Evolutionary conservation across 2,797 vertebrate genomes (phyloP).

Genomic region (Intellagama lesueurii): DNA sequence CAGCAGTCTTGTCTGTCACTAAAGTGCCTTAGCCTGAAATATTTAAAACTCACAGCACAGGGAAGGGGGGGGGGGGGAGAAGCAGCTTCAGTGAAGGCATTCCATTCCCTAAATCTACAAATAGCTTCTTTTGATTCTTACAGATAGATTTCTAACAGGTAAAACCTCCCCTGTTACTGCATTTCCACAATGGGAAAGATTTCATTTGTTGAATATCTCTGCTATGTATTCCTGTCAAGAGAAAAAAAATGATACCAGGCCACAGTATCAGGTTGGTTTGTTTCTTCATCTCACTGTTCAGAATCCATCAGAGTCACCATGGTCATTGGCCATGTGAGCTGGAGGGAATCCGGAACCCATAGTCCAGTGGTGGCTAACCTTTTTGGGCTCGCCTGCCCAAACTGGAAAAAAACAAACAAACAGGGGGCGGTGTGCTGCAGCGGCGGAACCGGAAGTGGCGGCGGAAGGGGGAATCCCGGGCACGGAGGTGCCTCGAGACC

Average conservation of each 20-base stretch:
- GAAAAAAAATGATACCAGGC: background rate
- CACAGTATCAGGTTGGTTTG: too few species aligned
- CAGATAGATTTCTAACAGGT: background rate
- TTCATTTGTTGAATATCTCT: background rate
- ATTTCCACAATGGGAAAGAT: background rate
- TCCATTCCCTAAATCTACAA: background rate
- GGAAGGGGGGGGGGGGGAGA: slow-evolving; percentile 21
- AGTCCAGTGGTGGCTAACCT: too few species aligned
- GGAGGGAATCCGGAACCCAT: too few species aligned
- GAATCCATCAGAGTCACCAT: too few species aligned
- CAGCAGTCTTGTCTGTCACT: background rate
- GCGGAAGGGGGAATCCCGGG: too few species aligned
- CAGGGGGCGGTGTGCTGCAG: too few species aligned
- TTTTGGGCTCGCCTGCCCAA: too few species aligned
- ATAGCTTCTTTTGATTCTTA: background rate
- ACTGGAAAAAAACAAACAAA: too few species aligned
- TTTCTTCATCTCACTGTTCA: too few species aligned
- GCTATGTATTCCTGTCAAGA: background rate
- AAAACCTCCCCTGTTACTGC: background rate
- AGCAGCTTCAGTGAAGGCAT: slow-evolving; percentile 13
- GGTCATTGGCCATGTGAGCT: too few species aligned
- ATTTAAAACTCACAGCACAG: background rate
- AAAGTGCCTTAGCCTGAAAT: background rate
- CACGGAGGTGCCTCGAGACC: too few species aligned
- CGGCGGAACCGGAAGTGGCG: too few species aligned